Base-by-base conservation (phyloP, 2,888 invertebrate genomes). In the Drosophila fulvimacula region DNA sequence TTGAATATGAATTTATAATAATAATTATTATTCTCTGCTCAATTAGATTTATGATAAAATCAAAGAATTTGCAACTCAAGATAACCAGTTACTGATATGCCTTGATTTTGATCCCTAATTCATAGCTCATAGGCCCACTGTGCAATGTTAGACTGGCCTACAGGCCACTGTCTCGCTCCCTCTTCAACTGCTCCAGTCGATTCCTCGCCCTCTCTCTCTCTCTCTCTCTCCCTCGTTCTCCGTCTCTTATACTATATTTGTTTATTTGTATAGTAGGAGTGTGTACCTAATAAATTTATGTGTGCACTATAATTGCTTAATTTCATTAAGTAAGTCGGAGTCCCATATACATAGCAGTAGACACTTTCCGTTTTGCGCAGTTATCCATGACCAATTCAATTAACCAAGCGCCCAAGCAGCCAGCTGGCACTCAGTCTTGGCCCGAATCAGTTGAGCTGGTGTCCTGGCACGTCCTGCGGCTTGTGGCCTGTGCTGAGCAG, bases 351-450 rank as follows among this genome's bases (percentile, higher is more conserved):
- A 52, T 15, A 72, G 34, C 32, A 27, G 41, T 49, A 53, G 30
- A 61, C 48, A 68, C 68, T 63, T 61, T 67, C 68, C 72, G 60
- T 56, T 53, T 56, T 69, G 64, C 55, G 64, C 71, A 51, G 71
- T 72, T 88, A 74, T 51, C 86, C 86, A 85, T 85, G 88, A 69
- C 83, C 88, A 82, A 88, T 88, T 86, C 81, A 88, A 83, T 83
- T 83, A 88, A 82, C 73, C 71, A 48, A 13, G 64, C 72, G 36
- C 13, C 17, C 27, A 17, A 38, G 63, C 53, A n/a, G 57, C 87
- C 32, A 79, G 75, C 79, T 76, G 79, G 58, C 58, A 27, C 42
- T 36, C 62, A 48, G 55, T 48, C 34, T 15, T 36, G 32, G 15
- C 56, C 52, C 30, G 48, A 69, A 63, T 64, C 64, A 30, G 56